phyloP scores from a whole-genome alignment of 1,140 invertebrate species.

The Drosophila oshimai region DNA sequence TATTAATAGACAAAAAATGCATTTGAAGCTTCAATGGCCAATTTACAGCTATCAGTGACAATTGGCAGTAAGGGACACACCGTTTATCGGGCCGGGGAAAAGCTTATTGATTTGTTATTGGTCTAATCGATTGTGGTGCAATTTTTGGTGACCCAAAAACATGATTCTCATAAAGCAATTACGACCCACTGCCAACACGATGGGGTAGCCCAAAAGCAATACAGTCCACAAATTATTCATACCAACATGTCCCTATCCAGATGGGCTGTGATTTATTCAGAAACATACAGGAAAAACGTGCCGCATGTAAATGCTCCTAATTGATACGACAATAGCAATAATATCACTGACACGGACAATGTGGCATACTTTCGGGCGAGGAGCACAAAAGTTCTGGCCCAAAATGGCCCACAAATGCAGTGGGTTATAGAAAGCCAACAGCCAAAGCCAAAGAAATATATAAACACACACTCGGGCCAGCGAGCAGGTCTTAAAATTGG shows the following conservation, averaged over 20 bases:
- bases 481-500: not conserved
- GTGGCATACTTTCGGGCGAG: slow-evolving; percentile 54
- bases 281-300: slow-evolving; percentile 1
- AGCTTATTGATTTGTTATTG: slow-evolving; percentile 40
- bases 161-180: slow-evolving; percentile 51
- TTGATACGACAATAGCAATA: slow-evolving; percentile 45
- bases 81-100: not conserved
- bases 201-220: not conserved
- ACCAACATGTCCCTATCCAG: slow-evolving; percentile 7
- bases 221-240: slow-evolving; percentile 51
- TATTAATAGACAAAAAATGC: too few relatives aligned
- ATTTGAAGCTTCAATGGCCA: too few relatives aligned
- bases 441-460: not conserved
- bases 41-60: slow-evolving; percentile 13
- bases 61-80: not conserved
- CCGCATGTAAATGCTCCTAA: slow-evolving; percentile 45
- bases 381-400: not conserved
- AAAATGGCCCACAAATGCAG: not conserved
- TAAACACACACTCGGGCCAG: not conserved
- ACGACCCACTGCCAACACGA: not conserved
- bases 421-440: too few relatives aligned
- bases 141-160: slow-evolving; percentile 44
- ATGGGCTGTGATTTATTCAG: slow-evolving; percentile 29
- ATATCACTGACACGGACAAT: not conserved
- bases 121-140: slow-evolving; percentile 49